Evolutionary conservation across 2,888 invertebrate genomes (phyloP).

Genomic region (Electrophaes corylata): DNA sequence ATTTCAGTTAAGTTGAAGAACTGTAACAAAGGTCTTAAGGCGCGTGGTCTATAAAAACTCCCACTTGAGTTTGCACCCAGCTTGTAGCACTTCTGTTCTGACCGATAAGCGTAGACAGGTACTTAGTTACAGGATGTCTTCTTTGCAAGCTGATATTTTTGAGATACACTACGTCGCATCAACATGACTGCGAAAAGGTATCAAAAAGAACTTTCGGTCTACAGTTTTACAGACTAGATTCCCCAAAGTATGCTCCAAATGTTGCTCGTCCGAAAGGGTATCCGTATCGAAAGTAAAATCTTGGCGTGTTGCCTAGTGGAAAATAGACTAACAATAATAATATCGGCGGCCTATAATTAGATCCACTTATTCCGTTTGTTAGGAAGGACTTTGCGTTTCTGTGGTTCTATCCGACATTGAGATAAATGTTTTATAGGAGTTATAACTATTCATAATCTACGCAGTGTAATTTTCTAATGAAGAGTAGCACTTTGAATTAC

Average conservation of each 20-base stretch:
- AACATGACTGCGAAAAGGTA: no score
- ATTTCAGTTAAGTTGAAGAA: no score
- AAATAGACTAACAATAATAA: constrained; percentile 36
- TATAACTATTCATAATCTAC: background rate
- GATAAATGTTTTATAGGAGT: background rate
- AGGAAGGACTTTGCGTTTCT: constrained; percentile 15
- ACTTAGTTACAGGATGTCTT: no score
- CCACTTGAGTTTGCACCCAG: no score
- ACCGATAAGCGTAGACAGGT: no score
- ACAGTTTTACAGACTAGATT: background rate
- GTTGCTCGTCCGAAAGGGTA: constrained; percentile 21
- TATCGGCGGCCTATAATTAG: constrained; percentile 30
- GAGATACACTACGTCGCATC: no score
- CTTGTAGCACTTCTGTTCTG: no score
- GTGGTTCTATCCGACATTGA: constrained; percentile 1
- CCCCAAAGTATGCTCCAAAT: background rate
- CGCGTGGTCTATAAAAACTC: no score
- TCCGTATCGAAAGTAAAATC: constrained; percentile 24
- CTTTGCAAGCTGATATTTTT: no score
- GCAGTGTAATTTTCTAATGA: background rate
- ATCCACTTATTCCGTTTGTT: constrained; percentile 28
- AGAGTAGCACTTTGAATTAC: no score
- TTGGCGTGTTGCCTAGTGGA: constrained; percentile 38
- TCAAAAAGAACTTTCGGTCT: background rate
- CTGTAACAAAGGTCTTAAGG: no score